Conservation (phyloP, 2,113 vertebrate genomes). For the Sinosuthora webbiana region DNA sequence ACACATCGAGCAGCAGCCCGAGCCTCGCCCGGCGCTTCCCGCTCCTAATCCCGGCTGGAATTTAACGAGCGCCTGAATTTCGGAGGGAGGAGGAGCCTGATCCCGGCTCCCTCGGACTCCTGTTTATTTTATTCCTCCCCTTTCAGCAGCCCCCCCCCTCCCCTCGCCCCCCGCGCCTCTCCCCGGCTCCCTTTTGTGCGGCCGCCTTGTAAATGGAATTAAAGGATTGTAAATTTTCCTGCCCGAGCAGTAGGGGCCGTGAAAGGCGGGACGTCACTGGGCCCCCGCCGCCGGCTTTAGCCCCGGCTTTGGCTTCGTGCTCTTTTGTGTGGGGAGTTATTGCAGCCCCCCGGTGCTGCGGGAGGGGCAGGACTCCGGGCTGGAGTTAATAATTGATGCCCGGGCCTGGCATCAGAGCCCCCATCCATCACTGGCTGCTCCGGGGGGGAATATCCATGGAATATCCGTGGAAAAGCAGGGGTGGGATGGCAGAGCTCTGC, state of each 20-base stretch:
- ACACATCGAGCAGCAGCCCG: slow-evolving; percentile 23
- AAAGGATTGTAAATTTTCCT: slow-evolving; percentile 51
- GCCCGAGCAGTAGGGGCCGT: slow-evolving; percentile 20
- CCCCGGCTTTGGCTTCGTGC: neutral
- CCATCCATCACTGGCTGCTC: neutral
- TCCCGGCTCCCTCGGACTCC: neutral
- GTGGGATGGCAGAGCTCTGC: no score
- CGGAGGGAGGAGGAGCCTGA: neutral
- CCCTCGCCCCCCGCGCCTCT: neutral
- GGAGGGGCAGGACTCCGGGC: neutral
- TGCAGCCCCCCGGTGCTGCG: neutral
- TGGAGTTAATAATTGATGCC: slow-evolving; percentile 47
- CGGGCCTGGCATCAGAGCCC: neutral
- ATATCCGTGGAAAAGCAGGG: no score
- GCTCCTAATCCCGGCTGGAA: slow-evolving; percentile 21
- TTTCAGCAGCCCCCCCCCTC: neutral
- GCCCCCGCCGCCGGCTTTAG: neutral
- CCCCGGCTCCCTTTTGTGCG: slow-evolving; percentile 27
- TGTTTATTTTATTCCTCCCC: slow-evolving; percentile 37
- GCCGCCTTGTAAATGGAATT: slow-evolving; percentile 58
- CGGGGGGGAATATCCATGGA: neutral
- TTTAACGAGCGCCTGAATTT: slow-evolving; percentile 12
- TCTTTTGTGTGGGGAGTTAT: slow-evolving; percentile 12
- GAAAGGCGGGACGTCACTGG: neutral
- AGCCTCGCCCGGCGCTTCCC: slow-evolving; percentile 4